Percentiles rank a stretch among this genome's conserved stretches.
These are phyloP conservation scores for Sialis fuliginosa DNA, from an alignment of 2,888 invertebrate genomes.

Conservation along the genomic window DNA sequence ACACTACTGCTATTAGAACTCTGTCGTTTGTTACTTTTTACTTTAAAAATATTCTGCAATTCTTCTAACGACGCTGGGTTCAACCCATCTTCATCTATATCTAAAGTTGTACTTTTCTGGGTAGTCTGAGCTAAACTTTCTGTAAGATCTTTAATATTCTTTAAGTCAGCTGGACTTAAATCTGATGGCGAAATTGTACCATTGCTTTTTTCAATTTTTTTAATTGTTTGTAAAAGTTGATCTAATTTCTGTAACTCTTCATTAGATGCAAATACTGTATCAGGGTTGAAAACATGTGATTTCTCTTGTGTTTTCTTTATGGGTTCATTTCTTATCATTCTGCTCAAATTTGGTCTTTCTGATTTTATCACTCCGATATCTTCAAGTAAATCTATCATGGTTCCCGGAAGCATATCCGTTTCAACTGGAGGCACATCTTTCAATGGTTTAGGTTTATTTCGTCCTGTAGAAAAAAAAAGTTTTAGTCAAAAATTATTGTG, in stretches of 20 bases:
- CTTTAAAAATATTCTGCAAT: slow-evolving; percentile 15
- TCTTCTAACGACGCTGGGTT: slow-evolving; percentile 24
- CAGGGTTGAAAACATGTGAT: slow-evolving; percentile 18
- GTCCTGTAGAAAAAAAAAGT: slow-evolving; percentile 1
- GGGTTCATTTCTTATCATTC: slow-evolving; percentile 6
- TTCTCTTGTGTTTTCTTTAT: slow-evolving; percentile 7
- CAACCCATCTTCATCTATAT: slow-evolving; percentile 20
- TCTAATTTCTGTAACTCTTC: slow-evolving; percentile 31
- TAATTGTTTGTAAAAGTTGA: slow-evolving; percentile 29
- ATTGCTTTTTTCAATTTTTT: slow-evolving; percentile 24
- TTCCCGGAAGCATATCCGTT: slow-evolving; percentile 22
- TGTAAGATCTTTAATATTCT: slow-evolving; percentile 19
- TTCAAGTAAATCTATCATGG: slow-evolving; percentile 18
- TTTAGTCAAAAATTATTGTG: background rate
- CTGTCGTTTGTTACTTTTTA: slow-evolving; percentile 33
- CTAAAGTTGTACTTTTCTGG: slow-evolving; percentile 14
- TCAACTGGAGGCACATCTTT: slow-evolving; percentile 17
- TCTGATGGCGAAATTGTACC: slow-evolving; percentile 23
- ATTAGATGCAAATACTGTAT: slow-evolving; percentile 21
- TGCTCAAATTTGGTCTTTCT: slow-evolving; percentile 3
- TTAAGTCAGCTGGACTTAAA: slow-evolving; percentile 22
- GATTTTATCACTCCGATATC: slow-evolving; percentile 19
- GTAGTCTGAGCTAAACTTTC: slow-evolving; percentile 17
- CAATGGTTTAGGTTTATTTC: slow-evolving; percentile 11
- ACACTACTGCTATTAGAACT: slow-evolving; percentile 17